A percentile compares a stretch with the other conserved stretches of the same genome.
Evolutionary conservation across 1,140 invertebrate genomes (phyloP).

Genomic region (Bombus cullumanus): DNA sequence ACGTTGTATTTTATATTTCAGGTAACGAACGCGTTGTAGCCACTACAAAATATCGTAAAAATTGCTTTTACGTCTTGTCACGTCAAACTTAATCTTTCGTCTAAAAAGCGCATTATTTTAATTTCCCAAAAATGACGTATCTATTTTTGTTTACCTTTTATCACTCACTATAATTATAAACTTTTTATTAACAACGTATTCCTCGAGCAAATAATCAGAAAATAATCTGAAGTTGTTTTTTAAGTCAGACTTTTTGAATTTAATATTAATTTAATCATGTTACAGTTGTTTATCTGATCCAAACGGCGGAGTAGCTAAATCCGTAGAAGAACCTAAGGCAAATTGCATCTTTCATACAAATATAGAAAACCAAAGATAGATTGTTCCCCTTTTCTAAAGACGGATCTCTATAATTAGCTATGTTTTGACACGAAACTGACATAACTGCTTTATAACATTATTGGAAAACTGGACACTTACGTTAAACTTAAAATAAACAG

Average conservation of each 20-base stretch:
- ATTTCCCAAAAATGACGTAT: not conserved
- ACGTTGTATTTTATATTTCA: slow-evolving; percentile 18
- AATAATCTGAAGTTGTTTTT: not conserved
- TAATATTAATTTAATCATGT: not conserved
- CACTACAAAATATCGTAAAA: not conserved
- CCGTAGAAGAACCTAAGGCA: slow-evolving; percentile 54
- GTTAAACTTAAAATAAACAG: slow-evolving; percentile 6
- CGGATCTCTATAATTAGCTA: slow-evolving; percentile 45
- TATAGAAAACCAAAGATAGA: slow-evolving; percentile 56
- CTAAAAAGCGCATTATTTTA: not conserved
- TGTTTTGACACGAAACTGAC: slow-evolving; percentile 53
- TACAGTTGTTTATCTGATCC: slow-evolving; percentile 33
- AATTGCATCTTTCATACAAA: slow-evolving; percentile 56
- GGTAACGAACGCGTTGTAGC: not conserved
- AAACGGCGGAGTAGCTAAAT: slow-evolving; percentile 19
- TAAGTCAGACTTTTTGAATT: not conserved
- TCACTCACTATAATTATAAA: no score
- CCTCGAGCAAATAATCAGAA: no score
- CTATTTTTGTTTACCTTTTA: not conserved
- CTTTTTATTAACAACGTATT: not conserved
- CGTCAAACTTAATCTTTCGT: not conserved
- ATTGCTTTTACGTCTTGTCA: not conserved
- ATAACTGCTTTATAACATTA: slow-evolving; percentile 39
- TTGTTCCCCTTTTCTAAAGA: slow-evolving; percentile 53
- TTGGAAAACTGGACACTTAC: not conserved